Conservation (phyloP, 2,888 invertebrate genomes). For the Balanococcus diminutus region DNA sequence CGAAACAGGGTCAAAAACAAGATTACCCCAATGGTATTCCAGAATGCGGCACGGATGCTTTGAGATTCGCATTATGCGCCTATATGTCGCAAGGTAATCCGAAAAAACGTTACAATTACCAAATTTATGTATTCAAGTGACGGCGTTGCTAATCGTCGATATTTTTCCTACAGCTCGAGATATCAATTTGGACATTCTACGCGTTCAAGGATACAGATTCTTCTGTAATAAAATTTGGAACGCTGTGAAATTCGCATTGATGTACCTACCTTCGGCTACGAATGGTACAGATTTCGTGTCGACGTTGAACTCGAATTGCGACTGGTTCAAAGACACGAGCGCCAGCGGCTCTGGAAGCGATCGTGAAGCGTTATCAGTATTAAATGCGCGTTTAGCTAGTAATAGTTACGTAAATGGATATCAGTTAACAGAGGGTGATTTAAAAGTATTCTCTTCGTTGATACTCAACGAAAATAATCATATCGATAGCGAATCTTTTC, state of each 20-base stretch:
- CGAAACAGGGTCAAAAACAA: conserved; percentile 69
- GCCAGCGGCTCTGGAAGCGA: neutral
- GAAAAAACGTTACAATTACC: conserved; percentile 48
- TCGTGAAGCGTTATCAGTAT: conserved; percentile 57
- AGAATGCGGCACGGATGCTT: conserved; percentile 93
- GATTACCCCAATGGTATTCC: conserved; percentile 89
- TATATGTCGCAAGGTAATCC: conserved; percentile 77
- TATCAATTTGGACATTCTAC: conserved; percentile 93
- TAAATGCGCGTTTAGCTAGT: conserved; percentile 62
- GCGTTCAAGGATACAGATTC: conserved; percentile 92
- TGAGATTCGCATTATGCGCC: conserved; percentile 89
- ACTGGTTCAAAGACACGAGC: neutral
- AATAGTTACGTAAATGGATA: conserved; percentile 63
- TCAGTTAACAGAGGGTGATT: conserved; percentile 62
- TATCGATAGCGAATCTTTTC: conserved; percentile 58
- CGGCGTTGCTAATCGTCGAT: neutral
- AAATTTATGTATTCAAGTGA: neutral
- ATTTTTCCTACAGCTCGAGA: conserved; percentile 71
- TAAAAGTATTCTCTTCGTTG: conserved; percentile 59
- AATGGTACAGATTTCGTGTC: neutral
- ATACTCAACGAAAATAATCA: conserved; percentile 48
- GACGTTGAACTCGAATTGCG: neutral
- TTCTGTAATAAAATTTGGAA: conserved; percentile 99
- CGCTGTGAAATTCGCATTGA: conserved; percentile 67
- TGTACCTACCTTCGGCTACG: neutral